Base-by-base conservation (phyloP, 2,888 invertebrate species). In the Chloroclystis v-ata region DNA sequence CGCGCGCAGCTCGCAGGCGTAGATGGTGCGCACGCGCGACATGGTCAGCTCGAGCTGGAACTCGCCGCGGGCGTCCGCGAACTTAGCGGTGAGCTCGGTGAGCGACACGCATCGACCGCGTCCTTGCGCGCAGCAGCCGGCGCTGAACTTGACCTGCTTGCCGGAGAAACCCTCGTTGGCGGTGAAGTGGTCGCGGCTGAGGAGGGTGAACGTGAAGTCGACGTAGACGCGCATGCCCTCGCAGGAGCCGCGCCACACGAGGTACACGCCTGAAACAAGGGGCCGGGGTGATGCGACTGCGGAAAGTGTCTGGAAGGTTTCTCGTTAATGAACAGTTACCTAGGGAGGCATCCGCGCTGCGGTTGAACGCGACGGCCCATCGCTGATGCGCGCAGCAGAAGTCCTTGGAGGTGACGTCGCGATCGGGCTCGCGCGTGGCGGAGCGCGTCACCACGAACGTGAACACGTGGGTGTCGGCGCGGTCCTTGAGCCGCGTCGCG, bases 101-200 rank as follows among this genome's bases (percentile, higher is more conserved):
- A 93, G 91, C 2, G 92, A 90, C 59, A 93, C 92, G 80, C 93
- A 93, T 67, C 92, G 91, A 13, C 92, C 89, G 65, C 93, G 92
- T 1, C 93, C 93, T 68, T 93, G 93, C 10, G 92, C 93, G 1
- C 92, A 92, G 38, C 91, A 91, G 32, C 92, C 92, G 59, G 90
- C 89, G 50, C 90, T 92, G 74, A 92, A 92, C 46, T 84, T 79
- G 57, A 92, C 93, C 67, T 92, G 92, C 70, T 93, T 94, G 48
- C 94, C 94, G 42, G 92, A 91, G 82, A 94, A 94, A 13, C 91
- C 90, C 75, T 95, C 94, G 78, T 95, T 95, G 64, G 92, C 92
- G 50, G 94, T 94, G 78, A 95, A 95, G 78, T 95, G 95, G 63
- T 94, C 94, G 35, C 93, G 90, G 69, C 94, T 94, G 51, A 95